Conservation (phyloP, 2,888 invertebrate genomes). For the Polyommatus iphigenia region DNA sequence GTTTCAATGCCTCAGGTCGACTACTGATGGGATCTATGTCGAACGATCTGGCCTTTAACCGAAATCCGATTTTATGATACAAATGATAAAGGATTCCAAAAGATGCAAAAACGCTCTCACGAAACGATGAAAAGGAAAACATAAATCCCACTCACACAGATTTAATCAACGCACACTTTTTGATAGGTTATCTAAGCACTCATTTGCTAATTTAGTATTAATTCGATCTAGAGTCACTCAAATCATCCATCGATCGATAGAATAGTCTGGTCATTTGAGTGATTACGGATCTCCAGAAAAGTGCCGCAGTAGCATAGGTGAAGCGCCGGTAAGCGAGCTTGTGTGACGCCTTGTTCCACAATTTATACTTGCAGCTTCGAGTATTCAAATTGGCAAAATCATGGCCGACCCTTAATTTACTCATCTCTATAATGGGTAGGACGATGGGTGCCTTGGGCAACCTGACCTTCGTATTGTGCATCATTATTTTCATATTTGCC, state of each 20-base stretch:
- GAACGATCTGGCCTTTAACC: conserved; percentile 41
- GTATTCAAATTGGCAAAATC: conserved; percentile 98
- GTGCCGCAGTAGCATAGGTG: conserved; percentile 78
- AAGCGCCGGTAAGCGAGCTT: conserved; percentile 79
- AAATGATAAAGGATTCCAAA: conserved; percentile 40
- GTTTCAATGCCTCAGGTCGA: conserved; percentile 70
- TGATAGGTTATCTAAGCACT: conserved; percentile 76
- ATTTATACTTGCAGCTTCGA: conserved; percentile 88
- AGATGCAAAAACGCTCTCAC: conserved; percentile 54
- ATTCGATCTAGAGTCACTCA: conserved; percentile 61
- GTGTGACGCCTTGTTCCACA: conserved; percentile 80
- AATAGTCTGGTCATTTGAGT: conserved; percentile 47
- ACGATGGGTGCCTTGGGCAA: conserved; percentile 97
- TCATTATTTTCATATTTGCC: conserved; percentile 98
- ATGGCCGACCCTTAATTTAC: conserved; percentile 96
- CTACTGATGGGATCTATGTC: conserved; percentile 78
- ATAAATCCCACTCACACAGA: conserved; percentile 79
- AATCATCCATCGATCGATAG: conserved; percentile 30
- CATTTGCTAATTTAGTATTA: conserved; percentile 64
- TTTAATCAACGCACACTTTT: conserved; percentile 71
- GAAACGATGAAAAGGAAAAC: conserved; percentile 55
- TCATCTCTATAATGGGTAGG: conserved; percentile 97
- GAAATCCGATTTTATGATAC: not conserved
- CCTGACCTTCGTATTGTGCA: conserved; percentile 95
- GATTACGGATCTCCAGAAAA: conserved; percentile 60